A percentile compares a stretch with the other conserved stretches of the same genome.
Conservation (phyloP, 2,888 invertebrate genomes). For the Pterobdella sp. region DNA sequence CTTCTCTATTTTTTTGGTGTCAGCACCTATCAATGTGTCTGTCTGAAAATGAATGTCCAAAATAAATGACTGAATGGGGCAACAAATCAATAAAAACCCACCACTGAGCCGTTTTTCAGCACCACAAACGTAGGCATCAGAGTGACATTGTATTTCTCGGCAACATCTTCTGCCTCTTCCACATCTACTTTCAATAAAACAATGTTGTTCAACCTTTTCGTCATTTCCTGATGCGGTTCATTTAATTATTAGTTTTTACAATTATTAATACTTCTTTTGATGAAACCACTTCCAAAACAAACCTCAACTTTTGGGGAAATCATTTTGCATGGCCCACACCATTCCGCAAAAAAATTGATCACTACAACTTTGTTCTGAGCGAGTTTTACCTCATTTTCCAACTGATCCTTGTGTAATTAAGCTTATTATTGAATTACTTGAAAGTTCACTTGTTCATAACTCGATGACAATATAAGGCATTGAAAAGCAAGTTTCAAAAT, state of each 20-base stretch:
- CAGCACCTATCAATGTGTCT: conserved; percentile 19
- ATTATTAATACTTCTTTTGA: no score
- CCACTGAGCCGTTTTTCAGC: conserved; percentile 22
- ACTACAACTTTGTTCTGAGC: conserved; percentile 15
- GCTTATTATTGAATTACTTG: no score
- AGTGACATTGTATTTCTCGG: conserved; percentile 24
- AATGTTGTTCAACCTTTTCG: conserved; percentile 19
- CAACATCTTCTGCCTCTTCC: conserved; percentile 22
- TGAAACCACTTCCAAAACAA: no score
- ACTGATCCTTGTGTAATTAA: conserved; percentile 2
- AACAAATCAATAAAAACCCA: no score
- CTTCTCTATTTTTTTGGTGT: conserved; percentile 17
- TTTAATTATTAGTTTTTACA: no score
- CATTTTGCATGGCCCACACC: conserved; percentile 27
- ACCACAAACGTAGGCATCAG: conserved; percentile 23
- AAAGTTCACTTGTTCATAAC: no score
- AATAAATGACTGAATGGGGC: neutral
- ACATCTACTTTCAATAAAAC: conserved; percentile 24
- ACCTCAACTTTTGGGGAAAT: conserved; percentile 27
- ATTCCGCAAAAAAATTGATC: conserved; percentile 22
- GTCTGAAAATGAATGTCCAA: neutral
- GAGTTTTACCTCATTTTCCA: conserved; percentile 2
- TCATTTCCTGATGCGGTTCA: conserved; percentile 12
- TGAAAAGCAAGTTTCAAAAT: no score
- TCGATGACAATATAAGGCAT: no score